Percentiles rank a stretch among this genome's conserved stretches.
phyloP scores from a whole-genome alignment of 2,113 vertebrate genomes.

The Phaethornis superciliosus region DNA sequence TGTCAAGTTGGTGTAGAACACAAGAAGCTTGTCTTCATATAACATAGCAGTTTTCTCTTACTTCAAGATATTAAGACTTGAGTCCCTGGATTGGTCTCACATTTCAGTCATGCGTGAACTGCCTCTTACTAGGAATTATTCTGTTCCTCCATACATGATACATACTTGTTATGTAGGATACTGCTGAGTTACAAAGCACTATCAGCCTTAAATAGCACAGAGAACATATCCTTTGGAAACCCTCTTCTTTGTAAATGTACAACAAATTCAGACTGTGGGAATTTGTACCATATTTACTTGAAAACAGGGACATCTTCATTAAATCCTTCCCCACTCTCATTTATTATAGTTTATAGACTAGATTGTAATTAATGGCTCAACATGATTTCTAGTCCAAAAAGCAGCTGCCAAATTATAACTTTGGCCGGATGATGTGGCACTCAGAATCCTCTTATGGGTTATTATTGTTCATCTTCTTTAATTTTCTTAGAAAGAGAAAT shows the following conservation, averaged over 20 bases:
- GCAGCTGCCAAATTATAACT: background rate
- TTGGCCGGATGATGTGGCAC: background rate
- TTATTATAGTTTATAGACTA: background rate
- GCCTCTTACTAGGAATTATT: background rate
- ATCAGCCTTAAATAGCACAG: conserved; percentile 14
- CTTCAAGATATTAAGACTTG: background rate
- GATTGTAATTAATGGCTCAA: background rate
- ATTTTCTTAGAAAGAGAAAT: background rate
- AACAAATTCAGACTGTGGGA: background rate
- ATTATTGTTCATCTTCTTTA: background rate
- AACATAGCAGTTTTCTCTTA: background rate
- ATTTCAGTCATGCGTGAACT: background rate
- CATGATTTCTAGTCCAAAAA: background rate
- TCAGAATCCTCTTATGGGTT: background rate
- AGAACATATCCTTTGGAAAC: background rate
- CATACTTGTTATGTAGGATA: background rate
- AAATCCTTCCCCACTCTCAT: background rate
- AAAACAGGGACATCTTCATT: background rate
- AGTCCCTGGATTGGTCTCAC: background rate
- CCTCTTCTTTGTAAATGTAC: background rate
- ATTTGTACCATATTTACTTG: background rate
- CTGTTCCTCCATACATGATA: background rate
- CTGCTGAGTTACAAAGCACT: background rate
- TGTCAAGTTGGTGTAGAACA: background rate
- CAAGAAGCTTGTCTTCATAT: background rate